phyloP scores from a whole-genome alignment of 2,113 vertebrate genomes.

The Dermatemys mawii region DNA sequence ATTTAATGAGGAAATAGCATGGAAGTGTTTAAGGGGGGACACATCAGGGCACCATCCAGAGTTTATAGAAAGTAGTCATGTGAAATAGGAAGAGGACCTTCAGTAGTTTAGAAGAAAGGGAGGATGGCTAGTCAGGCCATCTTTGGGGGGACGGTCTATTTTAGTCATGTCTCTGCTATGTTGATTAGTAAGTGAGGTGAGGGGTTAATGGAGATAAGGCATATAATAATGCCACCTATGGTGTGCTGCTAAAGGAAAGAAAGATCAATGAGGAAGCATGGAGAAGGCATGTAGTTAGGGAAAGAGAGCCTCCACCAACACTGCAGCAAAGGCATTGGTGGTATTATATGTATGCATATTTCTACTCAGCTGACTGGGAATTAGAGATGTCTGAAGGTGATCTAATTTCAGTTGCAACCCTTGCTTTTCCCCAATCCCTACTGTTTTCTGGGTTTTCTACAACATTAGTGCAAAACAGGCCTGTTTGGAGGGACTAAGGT shows the following conservation, averaged over 20 bases:
- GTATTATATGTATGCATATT: slow-evolving; percentile 65
- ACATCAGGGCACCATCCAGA: slow-evolving; percentile 4
- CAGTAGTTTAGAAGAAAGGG: neutral
- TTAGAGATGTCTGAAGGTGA: slow-evolving; percentile 69
- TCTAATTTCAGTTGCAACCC: slow-evolving; percentile 71
- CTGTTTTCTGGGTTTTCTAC: slow-evolving; percentile 41
- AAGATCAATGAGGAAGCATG: slow-evolving; percentile 29
- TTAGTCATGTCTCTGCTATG: neutral
- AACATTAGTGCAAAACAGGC: slow-evolving; percentile 69
- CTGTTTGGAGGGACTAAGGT: slow-evolving; percentile 71
- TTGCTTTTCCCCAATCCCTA: slow-evolving; percentile 66
- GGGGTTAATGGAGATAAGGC: slow-evolving; percentile 19
- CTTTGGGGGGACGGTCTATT: neutral
- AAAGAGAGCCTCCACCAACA: slow-evolving; percentile 56
- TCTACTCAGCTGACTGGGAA: slow-evolving; percentile 60
- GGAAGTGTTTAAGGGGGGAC: slow-evolving; percentile 20
- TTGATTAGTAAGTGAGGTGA: neutral
- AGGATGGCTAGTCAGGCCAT: slow-evolving; percentile 5
- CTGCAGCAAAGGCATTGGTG: slow-evolving; percentile 65
- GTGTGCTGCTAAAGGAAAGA: neutral
- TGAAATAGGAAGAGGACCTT: neutral
- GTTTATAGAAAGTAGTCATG: neutral
- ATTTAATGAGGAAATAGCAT: slow-evolving; percentile 8
- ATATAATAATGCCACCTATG: neutral
- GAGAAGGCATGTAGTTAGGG: slow-evolving; percentile 43